Conservation (phyloP, 1,140 invertebrate genomes). For the Hormaphis cornu region DNA sequence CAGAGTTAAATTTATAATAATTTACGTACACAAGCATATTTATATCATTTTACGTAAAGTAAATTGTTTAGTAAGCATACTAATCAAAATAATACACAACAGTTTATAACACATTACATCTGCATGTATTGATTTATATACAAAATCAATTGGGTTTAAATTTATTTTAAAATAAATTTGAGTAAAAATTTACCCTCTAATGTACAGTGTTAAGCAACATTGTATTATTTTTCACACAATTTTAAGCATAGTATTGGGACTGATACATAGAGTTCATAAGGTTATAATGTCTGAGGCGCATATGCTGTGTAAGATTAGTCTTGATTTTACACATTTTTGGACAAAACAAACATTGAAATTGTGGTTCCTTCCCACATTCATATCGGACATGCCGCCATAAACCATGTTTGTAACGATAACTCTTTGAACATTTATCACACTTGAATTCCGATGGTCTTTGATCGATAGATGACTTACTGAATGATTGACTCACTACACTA, state of each 20-base stretch:
- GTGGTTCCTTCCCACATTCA: conserved; percentile 50
- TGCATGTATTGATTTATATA: too few relatives aligned
- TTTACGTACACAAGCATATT: too few relatives aligned
- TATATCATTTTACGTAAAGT: too few relatives aligned
- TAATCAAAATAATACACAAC: too few relatives aligned
- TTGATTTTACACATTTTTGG: conserved; percentile 50
- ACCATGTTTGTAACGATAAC: conserved; percentile 48
- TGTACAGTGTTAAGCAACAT: too few relatives aligned
- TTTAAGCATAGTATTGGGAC: not conserved
- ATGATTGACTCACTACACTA: not conserved
- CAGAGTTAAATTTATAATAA: too few relatives aligned
- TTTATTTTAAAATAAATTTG: too few relatives aligned
- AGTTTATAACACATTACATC: too few relatives aligned
- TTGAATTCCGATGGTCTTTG: conserved; percentile 18
- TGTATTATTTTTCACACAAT: too few relatives aligned
- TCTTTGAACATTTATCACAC: conserved; percentile 43
- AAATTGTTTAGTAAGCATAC: too few relatives aligned
- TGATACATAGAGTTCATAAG: not conserved
- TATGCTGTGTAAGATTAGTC: conserved; percentile 45
- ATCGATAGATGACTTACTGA: not conserved
- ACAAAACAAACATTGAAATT: conserved; percentile 51
- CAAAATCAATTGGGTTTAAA: too few relatives aligned
- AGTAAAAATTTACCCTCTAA: too few relatives aligned
- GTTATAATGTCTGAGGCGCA: conserved; percentile 40
- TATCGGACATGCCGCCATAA: conserved; percentile 43